Evolutionary conservation across 2,797 vertebrate genomes (phyloP), one percentile per base, ranked within the genome.

Genomic region (Antrozous pallidus): DNA sequence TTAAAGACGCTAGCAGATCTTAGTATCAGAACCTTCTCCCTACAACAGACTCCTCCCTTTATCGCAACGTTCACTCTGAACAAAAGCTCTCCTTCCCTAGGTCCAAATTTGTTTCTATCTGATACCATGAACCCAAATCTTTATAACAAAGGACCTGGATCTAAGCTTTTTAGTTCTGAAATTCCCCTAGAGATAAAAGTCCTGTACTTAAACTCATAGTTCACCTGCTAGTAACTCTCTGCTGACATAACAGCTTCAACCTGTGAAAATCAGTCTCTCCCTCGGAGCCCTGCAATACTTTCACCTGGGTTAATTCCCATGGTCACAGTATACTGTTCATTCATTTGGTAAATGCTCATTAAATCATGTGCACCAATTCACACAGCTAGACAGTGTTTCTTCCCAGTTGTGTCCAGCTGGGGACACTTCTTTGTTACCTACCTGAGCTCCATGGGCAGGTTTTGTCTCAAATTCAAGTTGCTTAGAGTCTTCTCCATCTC

Each of bases 301-400:
- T 22, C 8, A 9, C 3, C 1, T 14, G 3, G 18, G 12, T 2
- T 24, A 8, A 17, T 1, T 8, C 18, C 36, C 13, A 20, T 0
- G 10, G 16, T 14, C 6, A 0, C 38, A 28, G 38, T 0, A 0
- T 12, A 0, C 17, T 3, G 0, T 8, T 79, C 10, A 6, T 31
- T 40, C 28, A 28, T 49, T 18, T 6, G 13, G 7, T 8, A 5
- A 54, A 31, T 17, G 16, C 16, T 63, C 28, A 49, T 26, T 6
- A 67, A 51, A 16, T 61, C 69, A 14, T 0, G 0, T 0, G 24
- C 16, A 1, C 22, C 13, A 1, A 20, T 13, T 8, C 17, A 5
- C 6, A 14, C 0, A 5, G 26, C 17, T 7, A 45, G 14, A n/a
- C 9, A 1, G 8, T 17, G 20, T 8, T 38, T 85, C 49, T 20